Evolutionary conservation across 2,113 vertebrate species (phyloP).

Genomic region (Xyrauchen texanus): DNA sequence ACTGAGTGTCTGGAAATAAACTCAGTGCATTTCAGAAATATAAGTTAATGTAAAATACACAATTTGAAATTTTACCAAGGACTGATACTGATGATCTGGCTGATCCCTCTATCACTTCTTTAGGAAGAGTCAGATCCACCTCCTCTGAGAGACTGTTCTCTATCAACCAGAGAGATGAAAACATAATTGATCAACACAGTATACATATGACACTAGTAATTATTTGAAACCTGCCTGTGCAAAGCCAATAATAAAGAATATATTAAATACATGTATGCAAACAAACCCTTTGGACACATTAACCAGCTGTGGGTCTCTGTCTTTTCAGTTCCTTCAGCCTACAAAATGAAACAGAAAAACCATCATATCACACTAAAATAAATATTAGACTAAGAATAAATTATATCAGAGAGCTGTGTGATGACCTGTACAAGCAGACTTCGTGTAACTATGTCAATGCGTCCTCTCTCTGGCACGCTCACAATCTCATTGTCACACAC

Average conservation of each 20-base stretch:
- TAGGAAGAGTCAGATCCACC: conserved; percentile 50
- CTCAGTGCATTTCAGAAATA: background rate
- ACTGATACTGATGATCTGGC: conserved; percentile 77
- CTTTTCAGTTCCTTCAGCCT: conserved; percentile 76
- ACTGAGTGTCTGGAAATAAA: too few relatives aligned
- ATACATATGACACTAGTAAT: too few relatives aligned
- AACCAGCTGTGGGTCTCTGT: conserved; percentile 69
- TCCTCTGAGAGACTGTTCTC: conserved; percentile 39
- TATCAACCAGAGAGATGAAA: background rate
- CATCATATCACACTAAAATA: background rate
- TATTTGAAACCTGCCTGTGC: too few relatives aligned
- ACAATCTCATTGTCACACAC: conserved; percentile 75
- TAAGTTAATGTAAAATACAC: background rate
- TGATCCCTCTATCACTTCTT: conserved; percentile 71
- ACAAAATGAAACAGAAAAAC: background rate
- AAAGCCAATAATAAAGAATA: too few relatives aligned
- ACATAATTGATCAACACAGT: background rate
- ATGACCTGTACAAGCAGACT: conserved; percentile 81
- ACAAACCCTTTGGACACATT: conserved; percentile 72
- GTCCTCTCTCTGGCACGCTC: conserved; percentile 74
- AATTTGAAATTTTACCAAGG: conserved; percentile 69
- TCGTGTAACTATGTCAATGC: conserved; percentile 74
- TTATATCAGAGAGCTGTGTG: too few relatives aligned
- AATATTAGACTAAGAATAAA: background rate
- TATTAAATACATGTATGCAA: background rate